Evolutionary conservation across 2,888 invertebrate species (phyloP).

Genomic region (Drosophila flavopinicola): DNA sequence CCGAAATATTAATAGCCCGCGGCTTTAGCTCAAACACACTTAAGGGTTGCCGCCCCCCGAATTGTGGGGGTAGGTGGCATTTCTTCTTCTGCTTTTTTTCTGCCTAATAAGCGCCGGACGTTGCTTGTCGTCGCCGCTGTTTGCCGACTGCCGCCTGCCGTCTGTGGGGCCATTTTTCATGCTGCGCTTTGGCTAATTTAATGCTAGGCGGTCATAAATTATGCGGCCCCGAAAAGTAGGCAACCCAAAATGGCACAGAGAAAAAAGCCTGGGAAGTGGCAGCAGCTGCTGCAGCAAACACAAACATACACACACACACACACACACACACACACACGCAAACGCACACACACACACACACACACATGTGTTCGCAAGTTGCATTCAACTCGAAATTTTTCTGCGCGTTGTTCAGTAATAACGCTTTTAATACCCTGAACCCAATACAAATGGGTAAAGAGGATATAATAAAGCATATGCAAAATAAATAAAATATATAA

Average conservation of each 20-base stretch:
- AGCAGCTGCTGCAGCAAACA: constrained; percentile 69
- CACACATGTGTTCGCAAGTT: constrained; percentile 47
- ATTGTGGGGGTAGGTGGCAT: constrained; percentile 8
- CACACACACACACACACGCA: constrained; percentile 8
- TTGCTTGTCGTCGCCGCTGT: constrained; percentile 62
- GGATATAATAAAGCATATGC: no score
- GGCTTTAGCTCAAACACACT: constrained; percentile 21
- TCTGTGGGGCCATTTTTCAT: constrained; percentile 74
- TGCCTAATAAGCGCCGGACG: constrained; percentile 77
- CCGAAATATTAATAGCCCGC: constrained; percentile 60
- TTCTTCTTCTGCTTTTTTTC: constrained; percentile 10
- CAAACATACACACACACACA: constrained; percentile 9
- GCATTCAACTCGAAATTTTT: constrained; percentile 75
- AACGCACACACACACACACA: constrained; percentile 10
- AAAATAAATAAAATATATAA: no score
- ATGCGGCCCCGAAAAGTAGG: constrained; percentile 75
- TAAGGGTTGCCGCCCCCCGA: constrained; percentile 4
- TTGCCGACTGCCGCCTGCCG: constrained; percentile 51
- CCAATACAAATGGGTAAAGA: no score
- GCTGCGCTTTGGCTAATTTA: constrained; percentile 80
- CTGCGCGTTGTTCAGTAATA: constrained; percentile 66
- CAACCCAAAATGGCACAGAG: constrained; percentile 39
- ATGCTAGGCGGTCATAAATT: constrained; percentile 77
- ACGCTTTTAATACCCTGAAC: no score
- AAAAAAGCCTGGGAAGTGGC: constrained; percentile 66